Conservation (phyloP, 2,888 invertebrate species). For the Caenorhabditis drosophilae region DNA sequence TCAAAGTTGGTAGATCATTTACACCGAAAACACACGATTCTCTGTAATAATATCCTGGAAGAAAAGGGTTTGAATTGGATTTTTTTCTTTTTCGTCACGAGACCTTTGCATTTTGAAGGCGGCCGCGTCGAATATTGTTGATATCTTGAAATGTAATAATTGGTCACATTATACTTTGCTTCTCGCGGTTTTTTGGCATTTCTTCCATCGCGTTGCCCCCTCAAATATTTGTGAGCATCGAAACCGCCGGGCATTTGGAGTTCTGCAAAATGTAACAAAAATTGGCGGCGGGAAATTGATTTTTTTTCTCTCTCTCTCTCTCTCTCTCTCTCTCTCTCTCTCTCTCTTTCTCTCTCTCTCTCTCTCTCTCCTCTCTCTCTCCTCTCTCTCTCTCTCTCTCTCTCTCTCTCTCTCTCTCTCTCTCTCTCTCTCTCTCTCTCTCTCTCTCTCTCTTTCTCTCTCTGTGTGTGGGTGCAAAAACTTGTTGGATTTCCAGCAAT, state of each 20-base stretch:
- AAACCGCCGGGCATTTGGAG: constrained; percentile 34
- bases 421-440: no score
- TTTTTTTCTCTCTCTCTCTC: no score
- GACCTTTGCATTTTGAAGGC: constrained; percentile 32
- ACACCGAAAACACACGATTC: constrained; percentile 35
- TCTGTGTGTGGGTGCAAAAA: neutral
- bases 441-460: no score
- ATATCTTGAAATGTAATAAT: constrained; percentile 44
- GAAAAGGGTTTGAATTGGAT: no score
- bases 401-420: no score
- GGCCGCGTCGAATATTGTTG: constrained; percentile 40
- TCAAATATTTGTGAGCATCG: constrained; percentile 9
- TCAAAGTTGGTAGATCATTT: constrained; percentile 22
- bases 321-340: no score
- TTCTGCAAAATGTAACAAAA: constrained; percentile 5
- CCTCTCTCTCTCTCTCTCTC: no score
- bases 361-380: no score
- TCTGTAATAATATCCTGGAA: constrained; percentile 36
- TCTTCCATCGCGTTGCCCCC: neutral
- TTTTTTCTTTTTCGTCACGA: no score
- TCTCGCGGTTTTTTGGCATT: neutral
- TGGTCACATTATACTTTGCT: constrained; percentile 9
- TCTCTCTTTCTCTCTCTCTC: no score
- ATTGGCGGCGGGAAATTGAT: no score
- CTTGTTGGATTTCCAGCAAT: constrained; percentile 40